These are phyloP conservation scores for Coelopa pilipes DNA, from an alignment of 2,888 invertebrate genomes.

Conservation along the genomic window DNA sequence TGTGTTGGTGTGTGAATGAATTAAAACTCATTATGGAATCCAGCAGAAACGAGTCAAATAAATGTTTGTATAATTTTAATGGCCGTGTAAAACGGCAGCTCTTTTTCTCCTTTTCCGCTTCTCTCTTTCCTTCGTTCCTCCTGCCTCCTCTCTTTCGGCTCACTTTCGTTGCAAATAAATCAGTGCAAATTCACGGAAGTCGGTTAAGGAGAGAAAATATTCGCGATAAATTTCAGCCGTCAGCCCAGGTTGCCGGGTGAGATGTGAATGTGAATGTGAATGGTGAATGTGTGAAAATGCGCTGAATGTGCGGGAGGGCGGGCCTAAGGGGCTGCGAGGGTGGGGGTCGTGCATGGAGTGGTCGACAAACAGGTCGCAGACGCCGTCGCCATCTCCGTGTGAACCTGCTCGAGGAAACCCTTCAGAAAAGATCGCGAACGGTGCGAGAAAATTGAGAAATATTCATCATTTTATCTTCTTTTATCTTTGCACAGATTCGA, in stretches of 20 bases:
- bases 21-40: constrained; percentile 32
- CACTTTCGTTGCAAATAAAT: constrained; percentile 29
- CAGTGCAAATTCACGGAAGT: constrained; percentile 31
- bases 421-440: too few species aligned
- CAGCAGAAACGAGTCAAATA: constrained; percentile 29
- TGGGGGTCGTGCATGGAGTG: too few species aligned
- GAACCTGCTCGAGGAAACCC: too few species aligned
- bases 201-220: constrained; percentile 18
- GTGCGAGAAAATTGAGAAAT: too few species aligned
- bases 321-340: too few species aligned
- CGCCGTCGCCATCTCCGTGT: too few species aligned
- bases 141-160: not conserved
- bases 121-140: not conserved
- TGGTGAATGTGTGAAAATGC: not conserved
- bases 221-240: constrained; percentile 30
- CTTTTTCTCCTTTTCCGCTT: constrained; percentile 1
- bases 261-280: not conserved
- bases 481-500: too few species aligned
- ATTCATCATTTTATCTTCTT: too few species aligned
- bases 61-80: constrained; percentile 35
- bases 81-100: constrained; percentile 17
- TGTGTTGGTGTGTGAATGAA: constrained; percentile 20
- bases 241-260: constrained; percentile 8
- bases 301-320: not conserved
- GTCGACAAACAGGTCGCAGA: too few species aligned